Conservation (phyloP, 2,113 vertebrate genomes). For the Bufo bufo region DNA sequence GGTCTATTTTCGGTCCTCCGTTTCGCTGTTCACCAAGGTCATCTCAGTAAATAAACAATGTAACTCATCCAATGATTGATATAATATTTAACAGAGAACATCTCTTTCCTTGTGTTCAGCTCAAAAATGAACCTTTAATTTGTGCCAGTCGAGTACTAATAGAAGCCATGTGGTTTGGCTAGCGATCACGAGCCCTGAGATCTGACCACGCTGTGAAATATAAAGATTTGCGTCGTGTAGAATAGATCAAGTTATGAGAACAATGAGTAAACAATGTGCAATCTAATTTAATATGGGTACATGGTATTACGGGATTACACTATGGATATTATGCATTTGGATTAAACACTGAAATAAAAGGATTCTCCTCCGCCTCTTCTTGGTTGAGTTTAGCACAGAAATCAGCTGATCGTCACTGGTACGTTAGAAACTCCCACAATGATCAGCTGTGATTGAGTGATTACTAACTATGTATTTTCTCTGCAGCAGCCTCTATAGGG, state of each 20-base stretch:
- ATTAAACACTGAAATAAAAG: too few relatives aligned
- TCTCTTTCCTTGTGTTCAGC: slow-evolving; percentile 28
- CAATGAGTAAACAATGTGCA: neutral
- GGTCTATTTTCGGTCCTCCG: slow-evolving; percentile 4
- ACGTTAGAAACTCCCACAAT: too few relatives aligned
- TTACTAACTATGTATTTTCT: too few relatives aligned
- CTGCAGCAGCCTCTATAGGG: too few relatives aligned
- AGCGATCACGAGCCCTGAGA: neutral
- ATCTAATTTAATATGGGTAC: neutral
- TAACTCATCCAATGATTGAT: slow-evolving; percentile 16
- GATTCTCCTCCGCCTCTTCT: too few relatives aligned
- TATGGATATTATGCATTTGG: too few relatives aligned
- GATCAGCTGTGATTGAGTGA: too few relatives aligned
- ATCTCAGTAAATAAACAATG: slow-evolving; percentile 26
- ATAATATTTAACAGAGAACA: slow-evolving; percentile 40
- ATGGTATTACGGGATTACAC: neutral
- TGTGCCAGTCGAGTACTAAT: slow-evolving; percentile 32
- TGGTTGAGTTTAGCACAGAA: too few relatives aligned
- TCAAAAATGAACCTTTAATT: slow-evolving; percentile 28
- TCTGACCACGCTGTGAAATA: slow-evolving; percentile 8
- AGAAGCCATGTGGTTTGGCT: slow-evolving; percentile 44
- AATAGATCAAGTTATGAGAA: neutral
- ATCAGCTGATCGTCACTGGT: too few relatives aligned
- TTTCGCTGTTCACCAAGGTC: slow-evolving; percentile 21
- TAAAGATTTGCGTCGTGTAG: neutral